These are phyloP conservation scores for Pygoscelis adeliae DNA, from an alignment of 2,113 vertebrate genomes.

Conservation along the genomic window DNA sequence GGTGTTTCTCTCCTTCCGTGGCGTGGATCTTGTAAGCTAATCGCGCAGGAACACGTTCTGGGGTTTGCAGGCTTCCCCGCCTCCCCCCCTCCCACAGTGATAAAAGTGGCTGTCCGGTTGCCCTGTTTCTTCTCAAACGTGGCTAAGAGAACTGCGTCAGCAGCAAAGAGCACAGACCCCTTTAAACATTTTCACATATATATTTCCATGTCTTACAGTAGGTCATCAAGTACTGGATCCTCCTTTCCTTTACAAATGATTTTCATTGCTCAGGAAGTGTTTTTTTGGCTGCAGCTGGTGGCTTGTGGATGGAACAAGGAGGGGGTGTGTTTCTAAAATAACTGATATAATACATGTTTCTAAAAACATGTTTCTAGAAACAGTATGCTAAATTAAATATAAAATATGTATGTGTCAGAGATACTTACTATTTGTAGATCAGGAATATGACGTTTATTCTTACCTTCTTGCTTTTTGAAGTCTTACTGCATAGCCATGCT, in stretches of 20 bases:
- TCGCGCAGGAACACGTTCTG: fast-evolving
- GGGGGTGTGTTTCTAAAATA: neutral
- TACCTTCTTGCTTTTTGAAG: neutral
- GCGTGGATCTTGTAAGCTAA: neutral
- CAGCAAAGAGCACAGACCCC: neutral
- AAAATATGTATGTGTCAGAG: neutral
- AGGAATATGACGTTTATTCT: neutral
- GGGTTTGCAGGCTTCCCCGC: neutral
- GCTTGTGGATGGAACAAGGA: neutral
- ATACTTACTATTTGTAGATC: neutral
- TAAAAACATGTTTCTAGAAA: neutral
- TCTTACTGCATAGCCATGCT: neutral
- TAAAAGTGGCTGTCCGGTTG: too few relatives aligned
- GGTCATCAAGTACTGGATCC: too few relatives aligned
- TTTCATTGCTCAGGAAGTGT: neutral
- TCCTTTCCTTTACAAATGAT: neutral
- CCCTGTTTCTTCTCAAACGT: too few relatives aligned
- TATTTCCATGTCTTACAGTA: neutral
- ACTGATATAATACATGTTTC: neutral
- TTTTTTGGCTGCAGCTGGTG: neutral
- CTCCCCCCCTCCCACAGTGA: fast-evolving
- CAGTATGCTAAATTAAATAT: neutral
- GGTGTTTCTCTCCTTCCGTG: fast-evolving
- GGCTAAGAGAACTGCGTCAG: neutral
- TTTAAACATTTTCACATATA: fast-evolving